Conservation (phyloP, 2,888 invertebrate species). For the Anarsia innoxiella region DNA sequence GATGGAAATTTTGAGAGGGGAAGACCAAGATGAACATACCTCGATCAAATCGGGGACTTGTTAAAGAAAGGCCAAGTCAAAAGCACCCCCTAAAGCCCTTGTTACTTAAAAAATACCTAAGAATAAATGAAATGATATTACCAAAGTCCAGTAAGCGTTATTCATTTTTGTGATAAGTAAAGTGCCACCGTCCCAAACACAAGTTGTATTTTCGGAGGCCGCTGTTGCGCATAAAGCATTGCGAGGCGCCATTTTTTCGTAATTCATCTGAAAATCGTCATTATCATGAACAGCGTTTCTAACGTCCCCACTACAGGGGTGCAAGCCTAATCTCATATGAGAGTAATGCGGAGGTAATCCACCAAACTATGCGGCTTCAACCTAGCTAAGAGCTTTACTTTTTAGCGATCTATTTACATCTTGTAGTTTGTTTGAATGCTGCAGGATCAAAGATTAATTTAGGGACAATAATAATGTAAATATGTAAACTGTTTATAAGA, state of each 20-base stretch:
- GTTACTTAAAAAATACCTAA: not conserved
- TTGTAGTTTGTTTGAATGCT: too few relatives aligned
- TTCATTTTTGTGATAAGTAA: constrained; percentile 39
- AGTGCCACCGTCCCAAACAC: constrained; percentile 50
- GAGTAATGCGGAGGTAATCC: too few relatives aligned
- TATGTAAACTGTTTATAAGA: not conserved
- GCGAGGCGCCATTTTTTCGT: constrained; percentile 36
- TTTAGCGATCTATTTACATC: too few relatives aligned
- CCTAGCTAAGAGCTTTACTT: too few relatives aligned
- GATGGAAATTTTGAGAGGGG: too few relatives aligned
- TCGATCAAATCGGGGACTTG: too few relatives aligned
- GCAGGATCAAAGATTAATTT: not conserved
- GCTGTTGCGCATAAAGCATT: constrained; percentile 35
- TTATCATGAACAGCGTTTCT: not conserved
- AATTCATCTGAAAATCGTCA: constrained; percentile 38
- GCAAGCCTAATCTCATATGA: too few relatives aligned
- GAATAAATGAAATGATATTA: constrained; percentile 17
- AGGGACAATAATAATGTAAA: not conserved
- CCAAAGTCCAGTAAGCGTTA: constrained; percentile 51
- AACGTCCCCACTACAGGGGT: too few relatives aligned
- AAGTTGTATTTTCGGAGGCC: constrained; percentile 21
- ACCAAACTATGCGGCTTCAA: not conserved
- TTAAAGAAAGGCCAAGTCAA: too few relatives aligned
- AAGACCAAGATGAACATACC: too few relatives aligned
- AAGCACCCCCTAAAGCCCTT: not conserved